Evolutionary conservation across 2,797 vertebrate species (phyloP).

Genomic region (Alca torda): DNA sequence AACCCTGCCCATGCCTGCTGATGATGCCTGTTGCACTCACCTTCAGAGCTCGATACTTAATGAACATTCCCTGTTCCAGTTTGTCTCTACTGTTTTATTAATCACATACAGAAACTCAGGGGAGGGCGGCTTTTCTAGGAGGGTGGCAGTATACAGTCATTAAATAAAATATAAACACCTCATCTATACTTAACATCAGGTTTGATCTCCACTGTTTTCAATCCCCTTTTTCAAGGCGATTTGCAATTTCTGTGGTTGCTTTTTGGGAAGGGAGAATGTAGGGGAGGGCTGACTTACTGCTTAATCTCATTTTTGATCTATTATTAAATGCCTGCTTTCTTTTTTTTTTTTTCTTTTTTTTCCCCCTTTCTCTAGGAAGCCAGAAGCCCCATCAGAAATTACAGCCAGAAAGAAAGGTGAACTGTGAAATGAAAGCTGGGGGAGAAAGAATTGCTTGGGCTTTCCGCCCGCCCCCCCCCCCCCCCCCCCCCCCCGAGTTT

Average conservation of each 20-base stretch:
- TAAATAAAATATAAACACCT: constrained; percentile 60
- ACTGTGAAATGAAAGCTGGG: not conserved
- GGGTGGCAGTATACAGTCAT: not conserved
- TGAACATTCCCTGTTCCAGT: not conserved
- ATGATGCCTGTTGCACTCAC: not conserved
- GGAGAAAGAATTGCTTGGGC: not conserved
- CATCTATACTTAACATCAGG: constrained; percentile 3
- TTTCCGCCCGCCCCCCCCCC: too few species aligned
- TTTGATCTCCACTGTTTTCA: constrained; percentile 16
- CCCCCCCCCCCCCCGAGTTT: not conserved
- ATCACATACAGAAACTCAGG: not conserved
- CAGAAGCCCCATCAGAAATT: constrained; percentile 23
- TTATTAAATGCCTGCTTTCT: constrained; percentile 31
- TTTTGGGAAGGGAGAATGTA: not conserved
- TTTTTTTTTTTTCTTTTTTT: not conserved
- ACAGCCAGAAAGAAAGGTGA: not conserved
- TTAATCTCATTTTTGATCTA: constrained; percentile 59
- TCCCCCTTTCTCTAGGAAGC: not conserved
- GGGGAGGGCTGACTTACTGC: constrained; percentile 11
- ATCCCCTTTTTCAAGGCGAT: not conserved
- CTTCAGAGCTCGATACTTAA: fast-evolving
- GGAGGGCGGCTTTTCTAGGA: not conserved
- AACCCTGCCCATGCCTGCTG: not conserved
- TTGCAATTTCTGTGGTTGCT: not conserved
- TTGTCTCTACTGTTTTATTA: not conserved